Percentiles rank a stretch among this genome's conserved stretches.
Conservation (phyloP, 2,113 vertebrate genomes). For the Hirundichthys speculiger region DNA sequence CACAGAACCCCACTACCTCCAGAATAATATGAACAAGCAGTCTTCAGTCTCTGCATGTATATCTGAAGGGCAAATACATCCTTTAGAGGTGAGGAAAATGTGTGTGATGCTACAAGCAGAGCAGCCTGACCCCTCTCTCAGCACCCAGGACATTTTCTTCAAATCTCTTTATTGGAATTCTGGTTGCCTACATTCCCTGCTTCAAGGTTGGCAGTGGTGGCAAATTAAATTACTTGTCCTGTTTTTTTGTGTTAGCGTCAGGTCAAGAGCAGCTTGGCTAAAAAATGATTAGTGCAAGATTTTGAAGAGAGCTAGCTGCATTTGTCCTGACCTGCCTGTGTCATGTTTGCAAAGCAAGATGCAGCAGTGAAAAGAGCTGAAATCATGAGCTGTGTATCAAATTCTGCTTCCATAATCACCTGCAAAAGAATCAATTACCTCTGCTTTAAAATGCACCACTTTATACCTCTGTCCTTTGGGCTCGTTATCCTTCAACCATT, state of each 20-base stretch:
- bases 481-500: slow-evolving; percentile 29
- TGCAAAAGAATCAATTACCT: slow-evolving; percentile 58
- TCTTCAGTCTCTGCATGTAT: slow-evolving; percentile 11
- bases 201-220: slow-evolving; percentile 74
- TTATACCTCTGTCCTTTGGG: slow-evolving; percentile 45
- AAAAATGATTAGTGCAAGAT: slow-evolving; percentile 77
- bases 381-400: slow-evolving; percentile 66
- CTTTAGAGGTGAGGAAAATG: slow-evolving; percentile 33
- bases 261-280: slow-evolving; percentile 71
- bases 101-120: slow-evolving; percentile 47
- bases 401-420: slow-evolving; percentile 69
- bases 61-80: slow-evolving; percentile 47
- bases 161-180: slow-evolving; percentile 70
- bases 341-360: slow-evolving; percentile 67
- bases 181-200: slow-evolving; percentile 68
- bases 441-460: slow-evolving; percentile 55
- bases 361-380: slow-evolving; percentile 53
- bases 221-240: slow-evolving; percentile 77
- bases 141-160: slow-evolving; percentile 53
- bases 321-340: slow-evolving; percentile 67
- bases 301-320: slow-evolving; percentile 52
- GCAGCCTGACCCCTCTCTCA: too few species aligned
- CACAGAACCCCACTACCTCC: too few species aligned
- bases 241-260: slow-evolving; percentile 67
- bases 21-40: slow-evolving; percentile 4